Base-by-base conservation (phyloP, 2,888 invertebrate species). In the Drosophila maculinotata region DNA sequence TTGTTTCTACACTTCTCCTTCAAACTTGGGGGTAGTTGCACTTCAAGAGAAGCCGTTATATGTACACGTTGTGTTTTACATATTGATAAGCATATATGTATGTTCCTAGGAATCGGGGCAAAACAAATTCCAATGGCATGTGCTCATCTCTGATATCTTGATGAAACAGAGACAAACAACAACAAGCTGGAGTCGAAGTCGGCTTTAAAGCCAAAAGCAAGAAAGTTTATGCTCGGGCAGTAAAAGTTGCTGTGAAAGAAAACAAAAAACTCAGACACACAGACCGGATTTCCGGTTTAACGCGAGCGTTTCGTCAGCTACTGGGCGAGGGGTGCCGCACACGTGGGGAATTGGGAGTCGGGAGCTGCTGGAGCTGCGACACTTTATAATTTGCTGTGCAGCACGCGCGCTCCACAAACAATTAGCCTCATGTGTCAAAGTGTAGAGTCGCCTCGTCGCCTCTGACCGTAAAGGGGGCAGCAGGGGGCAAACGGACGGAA, bases 351-450 rank as follows among this genome's bases (percentile, higher is more conserved):
- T 14, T 44, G 10, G 9, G 36, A 26, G 48, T 52, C 53, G 42
- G 51, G 51, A 44, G 60, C 53, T 52, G 69, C 64, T 53, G 58
- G 58, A 59, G 57, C 60, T 54, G 68, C 76, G 68, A 76, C 79
- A 79, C 82, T 79, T 81, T 79, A 76, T 78, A 81, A 80, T 83
- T 83, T 78, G 71, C 65, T 66, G 28, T 33, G 47, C 69, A 69
- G 71, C 80, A 75, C 78, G 66, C 56, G 41, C 42, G 51, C 73
- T 65, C 45, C 78, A 57, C 80, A 71, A 70, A 79, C 80, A 85
- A 83, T 86, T 84, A 83, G 78, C 86, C 71, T 83, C 72, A 69
- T 79, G 76, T 84, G 83, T 86, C 83, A 84, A 83, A 84, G 83
- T 62, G 79, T 80, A 82, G 56, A 47, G 45, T 28, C 35, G 47